Evolutionary conservation across 2,888 invertebrate species (phyloP), one percentile per base, ranked within the genome.

Genomic region (Lapara coniferarum): DNA sequence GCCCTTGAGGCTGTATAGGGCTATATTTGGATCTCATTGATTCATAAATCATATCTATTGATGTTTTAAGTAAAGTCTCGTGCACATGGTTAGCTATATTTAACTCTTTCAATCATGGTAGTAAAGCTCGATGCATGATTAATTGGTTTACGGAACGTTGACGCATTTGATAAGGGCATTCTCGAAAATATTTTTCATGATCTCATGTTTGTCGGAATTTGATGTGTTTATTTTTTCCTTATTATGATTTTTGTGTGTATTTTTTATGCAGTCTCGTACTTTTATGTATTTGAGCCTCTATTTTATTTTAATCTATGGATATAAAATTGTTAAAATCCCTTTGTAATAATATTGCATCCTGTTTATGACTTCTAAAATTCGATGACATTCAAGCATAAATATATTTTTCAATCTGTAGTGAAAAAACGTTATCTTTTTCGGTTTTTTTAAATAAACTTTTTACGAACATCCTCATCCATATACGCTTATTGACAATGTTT

Each of bases 1-100:
- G 73, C 68, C 59, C 66, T 67, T 81, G 81, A 72, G 73, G 78
- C 74, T 68, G 73, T 63, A 51, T 69, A 77, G 74, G 67, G 66
- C 77, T 74, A 71, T 76, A 76, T 75, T 72, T 75, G 75, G 77
- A 55, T 44, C 46, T 63, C 51, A 71, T 67, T 73, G 70, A 73
- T 66, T 72, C n/a, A 46, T 12, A 67, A 25, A n/a, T n/a, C n/a
- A n/a, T n/a, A n/a, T n/a, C 10, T 19, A 55, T 13, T 55, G 19
- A 55, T 37, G 37, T 37, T 49, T 46, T n/a, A 56, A 44, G 19
- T 53, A 44, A 67, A 44, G 56, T 25, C 16, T 13, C 44, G 44
- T 16, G 14, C 10, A 55, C 56, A 67, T 67, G 16, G 46, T 67
- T 14, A 37, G 66, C 77, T 74, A 71, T 76, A 76, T 75, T 72